phyloP scores from a whole-genome alignment of 30 jellyfish, hydroid and myxozoan genomes.

The Chrysaora quinquecirrha region DNA sequence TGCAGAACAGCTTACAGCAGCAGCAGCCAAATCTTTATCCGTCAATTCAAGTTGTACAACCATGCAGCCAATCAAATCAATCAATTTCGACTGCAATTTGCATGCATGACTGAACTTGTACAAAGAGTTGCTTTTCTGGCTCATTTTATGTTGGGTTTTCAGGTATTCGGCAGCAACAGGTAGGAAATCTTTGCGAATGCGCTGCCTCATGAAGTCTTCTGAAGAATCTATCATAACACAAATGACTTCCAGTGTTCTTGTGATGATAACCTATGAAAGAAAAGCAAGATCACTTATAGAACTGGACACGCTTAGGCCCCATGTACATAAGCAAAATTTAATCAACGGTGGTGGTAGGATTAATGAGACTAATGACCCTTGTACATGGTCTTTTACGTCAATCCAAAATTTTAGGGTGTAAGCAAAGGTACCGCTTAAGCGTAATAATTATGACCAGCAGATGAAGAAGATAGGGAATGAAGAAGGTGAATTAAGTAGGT shows the following conservation, averaged over 20 bases:
- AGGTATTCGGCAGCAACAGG: constrained; percentile 71
- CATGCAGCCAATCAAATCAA: constrained; percentile 50
- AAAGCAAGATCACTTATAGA: no score
- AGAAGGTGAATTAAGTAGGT: no score
- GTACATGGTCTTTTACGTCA: no score
- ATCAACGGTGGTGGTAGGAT: no score
- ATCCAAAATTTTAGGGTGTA: no score
- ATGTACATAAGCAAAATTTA: no score
- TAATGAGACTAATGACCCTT: no score
- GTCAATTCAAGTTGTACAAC: constrained; percentile 68
- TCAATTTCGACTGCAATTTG: constrained; percentile 54
- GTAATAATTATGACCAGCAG: no score
- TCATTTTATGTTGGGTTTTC: constrained; percentile 24
- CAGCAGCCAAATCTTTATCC: constrained; percentile 47
- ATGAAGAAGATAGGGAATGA: no score
- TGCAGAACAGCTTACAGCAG: constrained; percentile 26
- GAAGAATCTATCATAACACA: constrained; percentile 69
- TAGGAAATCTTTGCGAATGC: constrained; percentile 81
- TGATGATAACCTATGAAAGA: constrained; percentile 65
- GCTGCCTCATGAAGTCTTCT: constrained; percentile 91
- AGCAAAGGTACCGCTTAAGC: no score
- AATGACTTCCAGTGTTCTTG: constrained; percentile 73
- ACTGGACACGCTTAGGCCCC: no score
- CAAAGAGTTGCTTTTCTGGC: constrained; percentile 47
- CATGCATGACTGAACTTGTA: constrained; percentile 53